Evolutionary conservation across 2,797 vertebrate genomes (phyloP), one percentile per base, ranked within the genome.

Genomic region (Cyprinella venusta): DNA sequence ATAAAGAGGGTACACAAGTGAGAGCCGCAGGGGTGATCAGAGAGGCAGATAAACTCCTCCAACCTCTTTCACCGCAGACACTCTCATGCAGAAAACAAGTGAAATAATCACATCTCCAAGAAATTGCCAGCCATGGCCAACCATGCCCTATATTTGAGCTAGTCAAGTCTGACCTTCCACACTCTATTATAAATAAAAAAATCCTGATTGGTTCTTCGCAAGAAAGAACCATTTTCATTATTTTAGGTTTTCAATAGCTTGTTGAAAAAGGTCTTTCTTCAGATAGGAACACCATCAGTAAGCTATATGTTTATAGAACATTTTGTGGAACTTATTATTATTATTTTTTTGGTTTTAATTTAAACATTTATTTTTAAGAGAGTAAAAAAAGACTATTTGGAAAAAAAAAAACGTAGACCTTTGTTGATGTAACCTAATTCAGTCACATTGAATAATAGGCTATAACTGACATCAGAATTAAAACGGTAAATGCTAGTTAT

Each of bases 11-110:
- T 48, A 84, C 65, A 75, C 30, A 65, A 83, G 89, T 86, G 91
- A 93, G 93, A 92, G 92, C 67, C 82, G 92, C 89, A 6, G 64
- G 50, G 91, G 91, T 89, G 36, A 83, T 90, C 88, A 88, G 87
- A 68, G 85, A 85, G 88, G 78, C 38, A 84, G 88, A 88, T 85
- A 89, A 85, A 38, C 59, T 85, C 90, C 89, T 88, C 91, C 91
- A 52, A 90, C 92, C 91, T 92, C 89, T 91, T 93, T 92, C 87
- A 90, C 84, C 48, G 86, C 90, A 88, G 88, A 48, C 86, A 63
- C 72, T 92, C 86, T 92, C 79, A 93, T 93, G 93, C 87, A 92
- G 92, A 94, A 94, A 84, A 38, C 74, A 80, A 76, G 56, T 21
- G 80, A 61, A 81, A 79, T 84, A 87, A 90, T 84, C 78, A 33